Evolutionary conservation across 2,113 vertebrate species (phyloP), one percentile per base, ranked within the genome.

Genomic region (Cyprichromis sp.): DNA sequence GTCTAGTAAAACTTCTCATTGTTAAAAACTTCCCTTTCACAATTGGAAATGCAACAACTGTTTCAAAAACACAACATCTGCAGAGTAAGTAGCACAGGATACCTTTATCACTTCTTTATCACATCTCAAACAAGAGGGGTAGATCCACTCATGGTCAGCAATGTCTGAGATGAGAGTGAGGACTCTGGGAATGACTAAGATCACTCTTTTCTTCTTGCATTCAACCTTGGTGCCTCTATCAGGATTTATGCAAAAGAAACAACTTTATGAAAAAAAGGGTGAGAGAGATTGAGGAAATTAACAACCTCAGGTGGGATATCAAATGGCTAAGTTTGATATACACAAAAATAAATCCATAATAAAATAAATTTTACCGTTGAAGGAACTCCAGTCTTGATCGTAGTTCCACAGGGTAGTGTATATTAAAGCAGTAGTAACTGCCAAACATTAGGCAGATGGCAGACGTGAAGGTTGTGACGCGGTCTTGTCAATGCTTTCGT

Each of bases 101-200:
- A 0, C 57, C 1, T 34, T 61, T 34, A 61, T 34, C 16, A 61
- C 29, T 61, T 55, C 24, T 57, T 61, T 34, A 34, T 61, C 57
- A 61, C 57, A 61, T 61, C 29, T 6, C 16, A 61, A 34, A 61
- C 59, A 61, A 1, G 29, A 61, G 14, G 0, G 57, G 29, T 61
- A 61, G 59, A 61, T 17, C 26, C 55, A 59, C 57, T 19, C 29
- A 61, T 61, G 9, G 57, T 0, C 57, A 61, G 57, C 57, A 34
- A 0, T 0, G 9, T 61, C 26, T 61, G 57, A 61, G 2, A 61
- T 61, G 29, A 34, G 29, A 61, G 29, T 34, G 29, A 61, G 16
- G 59, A 34, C 29, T 61, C 57, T 61, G 59, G 59, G 59, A 61
- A 19, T 61, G 29, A 34, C 59, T 19, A 19, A 61, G 29, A 61